Conservation (phyloP, 2,797 vertebrate species). For the Brachymystax lenok region DNA sequence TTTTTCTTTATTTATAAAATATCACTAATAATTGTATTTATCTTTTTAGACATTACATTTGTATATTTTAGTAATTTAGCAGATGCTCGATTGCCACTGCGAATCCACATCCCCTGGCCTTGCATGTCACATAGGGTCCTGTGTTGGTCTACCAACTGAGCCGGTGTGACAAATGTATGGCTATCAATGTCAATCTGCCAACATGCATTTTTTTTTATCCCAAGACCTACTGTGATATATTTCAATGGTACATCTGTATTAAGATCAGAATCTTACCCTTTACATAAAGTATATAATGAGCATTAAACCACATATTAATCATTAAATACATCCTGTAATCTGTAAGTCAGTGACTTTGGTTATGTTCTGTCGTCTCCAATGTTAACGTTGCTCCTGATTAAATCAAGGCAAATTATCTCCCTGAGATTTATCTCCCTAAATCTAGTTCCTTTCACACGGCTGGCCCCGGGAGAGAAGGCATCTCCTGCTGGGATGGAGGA, state of each 20-base stretch:
- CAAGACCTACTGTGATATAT: not conserved
- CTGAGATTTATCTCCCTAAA: slow-evolving; percentile 69
- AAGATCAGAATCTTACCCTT: too few species aligned
- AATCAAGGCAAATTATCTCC: slow-evolving; percentile 73
- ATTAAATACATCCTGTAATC: not conserved
- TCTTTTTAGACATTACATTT: too few species aligned
- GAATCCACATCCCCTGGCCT: too few species aligned
- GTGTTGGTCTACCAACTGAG: too few species aligned
- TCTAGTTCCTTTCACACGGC: slow-evolving; percentile 73
- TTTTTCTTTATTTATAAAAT: not conserved
- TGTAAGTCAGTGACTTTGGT: slow-evolving; percentile 33
- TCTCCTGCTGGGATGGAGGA: slow-evolving; percentile 73
- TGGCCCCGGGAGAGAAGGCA: slow-evolving; percentile 67
- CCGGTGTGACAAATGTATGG: too few species aligned
- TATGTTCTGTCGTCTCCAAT: slow-evolving; percentile 69
- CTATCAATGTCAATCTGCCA: too few species aligned
- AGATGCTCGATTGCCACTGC: too few species aligned
- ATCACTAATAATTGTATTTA: not conserved
- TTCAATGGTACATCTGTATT: slow-evolving; percentile 21
- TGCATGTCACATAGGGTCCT: too few species aligned
- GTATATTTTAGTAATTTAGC: too few species aligned
- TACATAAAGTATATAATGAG: slow-evolving; percentile 41
- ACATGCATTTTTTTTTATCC: too few species aligned
- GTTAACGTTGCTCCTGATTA: slow-evolving; percentile 69
- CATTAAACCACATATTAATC: slow-evolving; percentile 50